These are phyloP conservation scores for Venustaconcha ellipsiformis DNA, from an alignment of 1,140 invertebrate species.

Conservation along the genomic window DNA sequence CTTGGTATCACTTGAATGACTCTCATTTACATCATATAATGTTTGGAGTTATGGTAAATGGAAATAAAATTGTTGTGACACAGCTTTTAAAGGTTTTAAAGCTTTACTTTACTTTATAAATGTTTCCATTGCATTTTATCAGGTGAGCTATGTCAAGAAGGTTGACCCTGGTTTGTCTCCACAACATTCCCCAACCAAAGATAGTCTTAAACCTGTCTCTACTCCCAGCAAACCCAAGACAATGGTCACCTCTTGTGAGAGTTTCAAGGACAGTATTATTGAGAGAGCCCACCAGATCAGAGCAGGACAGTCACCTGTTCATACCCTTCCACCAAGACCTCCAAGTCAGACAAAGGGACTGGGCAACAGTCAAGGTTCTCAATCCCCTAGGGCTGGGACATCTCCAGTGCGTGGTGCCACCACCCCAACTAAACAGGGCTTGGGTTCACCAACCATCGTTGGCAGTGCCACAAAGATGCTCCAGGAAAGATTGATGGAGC, in stretches of 20 bases:
- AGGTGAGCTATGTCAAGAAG: constrained; percentile 55
- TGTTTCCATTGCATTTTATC: background rate
- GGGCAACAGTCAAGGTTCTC: background rate
- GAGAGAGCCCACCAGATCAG: constrained; percentile 42
- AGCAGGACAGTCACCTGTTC: constrained; percentile 4
- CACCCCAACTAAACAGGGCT: too few species aligned
- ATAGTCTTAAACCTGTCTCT: constrained; percentile 10
- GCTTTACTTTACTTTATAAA: too few species aligned
- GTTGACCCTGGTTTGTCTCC: constrained; percentile 45
- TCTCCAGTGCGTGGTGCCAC: constrained; percentile 5
- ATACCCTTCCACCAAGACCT: constrained; percentile 24
- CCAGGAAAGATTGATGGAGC: constrained; percentile 58
- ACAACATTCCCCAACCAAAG: constrained; percentile 18
- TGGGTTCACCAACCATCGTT: constrained; percentile 41
- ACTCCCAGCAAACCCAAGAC: constrained; percentile 36
- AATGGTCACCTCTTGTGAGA: constrained; percentile 41
- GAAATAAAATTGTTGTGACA: too few species aligned
- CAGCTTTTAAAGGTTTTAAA: too few species aligned
- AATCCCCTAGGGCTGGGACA: background rate
- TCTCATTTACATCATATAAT: too few species aligned
- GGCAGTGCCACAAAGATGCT: constrained; percentile 58
- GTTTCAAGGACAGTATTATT: constrained; percentile 47
- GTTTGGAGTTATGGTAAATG: too few species aligned
- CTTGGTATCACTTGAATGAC: too few species aligned
- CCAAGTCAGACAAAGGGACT: constrained; percentile 3